Evolutionary conservation across 2,888 invertebrate genomes (phyloP).

Genomic region (Merodon equestris): DNA sequence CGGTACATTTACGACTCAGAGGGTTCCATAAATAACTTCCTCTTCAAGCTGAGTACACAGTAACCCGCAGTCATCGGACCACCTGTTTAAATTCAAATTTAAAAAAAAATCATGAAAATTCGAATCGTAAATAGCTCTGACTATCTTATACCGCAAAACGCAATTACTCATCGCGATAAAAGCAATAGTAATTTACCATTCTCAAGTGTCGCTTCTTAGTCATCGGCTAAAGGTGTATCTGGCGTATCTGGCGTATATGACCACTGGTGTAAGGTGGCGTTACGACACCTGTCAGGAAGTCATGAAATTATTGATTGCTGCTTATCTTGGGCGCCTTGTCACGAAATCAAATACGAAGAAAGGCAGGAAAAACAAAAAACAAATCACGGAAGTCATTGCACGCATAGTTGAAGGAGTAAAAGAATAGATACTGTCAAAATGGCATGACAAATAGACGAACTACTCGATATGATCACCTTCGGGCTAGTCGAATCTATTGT

Average conservation of each 20-base stretch:
- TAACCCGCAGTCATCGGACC: too few relatives aligned
- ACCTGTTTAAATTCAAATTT: conserved; percentile 41
- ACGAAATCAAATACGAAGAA: conserved; percentile 8
- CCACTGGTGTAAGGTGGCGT: background rate
- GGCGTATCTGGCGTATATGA: conserved; percentile 8
- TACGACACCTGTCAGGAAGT: conserved; percentile 10
- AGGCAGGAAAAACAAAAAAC: conserved; percentile 20
- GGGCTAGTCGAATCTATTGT: conserved; percentile 37
- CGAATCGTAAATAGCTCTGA: conserved; percentile 28
- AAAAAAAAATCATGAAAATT: conserved; percentile 38
- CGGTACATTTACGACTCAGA: too few relatives aligned
- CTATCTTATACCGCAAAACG: conserved; percentile 6
- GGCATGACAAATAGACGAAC: conserved; percentile 23
- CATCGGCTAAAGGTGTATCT: conserved; percentile 17
- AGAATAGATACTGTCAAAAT: conserved; percentile 16
- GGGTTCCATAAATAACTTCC: too few relatives aligned
- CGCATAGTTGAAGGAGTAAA: background rate
- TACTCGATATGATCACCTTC: conserved; percentile 35
- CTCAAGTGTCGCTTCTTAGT: conserved; percentile 16
- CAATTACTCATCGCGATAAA: background rate
- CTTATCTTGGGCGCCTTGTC: conserved; percentile 9
- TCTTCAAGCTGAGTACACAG: too few relatives aligned
- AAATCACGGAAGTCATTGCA: conserved; percentile 53
- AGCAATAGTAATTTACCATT: conserved; percentile 6
- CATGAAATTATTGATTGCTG: conserved; percentile 35